A percentile compares a stretch with the other conserved stretches of the same genome.
These are phyloP conservation scores for Drosophila pallidifrons DNA, from an alignment of 1,140 invertebrate species.

Conservation along the genomic window DNA sequence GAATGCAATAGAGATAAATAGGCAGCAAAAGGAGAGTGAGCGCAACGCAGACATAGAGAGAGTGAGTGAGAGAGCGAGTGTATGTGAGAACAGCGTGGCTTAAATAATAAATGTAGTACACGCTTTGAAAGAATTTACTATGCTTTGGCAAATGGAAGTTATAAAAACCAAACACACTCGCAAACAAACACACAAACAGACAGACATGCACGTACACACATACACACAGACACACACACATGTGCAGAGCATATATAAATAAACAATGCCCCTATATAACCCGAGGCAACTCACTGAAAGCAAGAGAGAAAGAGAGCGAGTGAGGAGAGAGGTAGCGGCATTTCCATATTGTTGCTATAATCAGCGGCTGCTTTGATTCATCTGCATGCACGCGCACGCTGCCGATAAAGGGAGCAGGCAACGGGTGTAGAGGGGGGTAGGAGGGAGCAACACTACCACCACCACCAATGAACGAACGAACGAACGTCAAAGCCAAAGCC, in stretches of 20 bases:
- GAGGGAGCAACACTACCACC: constrained; percentile 11
- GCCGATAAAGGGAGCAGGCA: constrained; percentile 28
- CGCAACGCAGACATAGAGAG: background rate
- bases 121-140: constrained; percentile 81
- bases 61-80: constrained; percentile 1
- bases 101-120: constrained; percentile 82
- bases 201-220: constrained; percentile 8
- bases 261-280: constrained; percentile 76
- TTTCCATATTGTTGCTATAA: constrained; percentile 81
- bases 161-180: constrained; percentile 70
- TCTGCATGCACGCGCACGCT: constrained; percentile 66
- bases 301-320: constrained; percentile 6
- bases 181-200: constrained; percentile 23
- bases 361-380: constrained; percentile 80
- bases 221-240: constrained; percentile 35
- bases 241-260: constrained; percentile 69
- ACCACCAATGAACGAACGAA: constrained; percentile 21
- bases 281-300: constrained; percentile 32
- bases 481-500: constrained; percentile 46
- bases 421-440: background rate
- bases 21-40: background rate
- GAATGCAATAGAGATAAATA: constrained; percentile 9
- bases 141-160: constrained; percentile 79
- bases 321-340: constrained; percentile 46
- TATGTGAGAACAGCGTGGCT: constrained; percentile 58